Evolutionary conservation across 2,113 vertebrate species (phyloP).

Genomic region (Microcebus murinus): DNA sequence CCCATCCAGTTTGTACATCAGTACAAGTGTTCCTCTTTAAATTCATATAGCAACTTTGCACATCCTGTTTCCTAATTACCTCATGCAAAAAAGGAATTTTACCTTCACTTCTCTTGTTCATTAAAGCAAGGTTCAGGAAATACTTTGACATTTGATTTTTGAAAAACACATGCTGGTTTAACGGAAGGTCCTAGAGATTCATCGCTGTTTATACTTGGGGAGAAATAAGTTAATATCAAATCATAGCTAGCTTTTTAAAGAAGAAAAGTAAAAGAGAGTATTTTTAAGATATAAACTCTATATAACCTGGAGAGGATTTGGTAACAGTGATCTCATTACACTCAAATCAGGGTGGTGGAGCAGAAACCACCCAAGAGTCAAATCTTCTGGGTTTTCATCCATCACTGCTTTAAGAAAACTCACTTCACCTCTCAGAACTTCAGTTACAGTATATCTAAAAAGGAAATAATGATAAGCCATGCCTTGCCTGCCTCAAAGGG

Average conservation of each 20-base stretch:
- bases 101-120: conserved; percentile 78
- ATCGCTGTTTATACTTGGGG: conserved; percentile 1
- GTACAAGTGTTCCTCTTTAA: conserved; percentile 73
- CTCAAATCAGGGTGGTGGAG: neutral
- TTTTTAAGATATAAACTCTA: conserved; percentile 9
- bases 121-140: conserved; percentile 73
- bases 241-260: neutral
- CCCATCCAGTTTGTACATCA: conserved; percentile 60
- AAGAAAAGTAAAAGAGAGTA: neutral
- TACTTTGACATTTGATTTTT: conserved; percentile 62
- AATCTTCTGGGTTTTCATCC: neutral
- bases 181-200: conserved; percentile 50
- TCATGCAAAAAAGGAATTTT: conserved; percentile 54
- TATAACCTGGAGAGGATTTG: neutral
- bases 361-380: neutral
- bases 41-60: conserved; percentile 77
- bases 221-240: neutral
- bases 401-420: neutral
- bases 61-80: conserved; percentile 84
- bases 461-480: neutral
- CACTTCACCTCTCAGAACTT: neutral
- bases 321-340: neutral
- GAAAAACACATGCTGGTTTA: conserved; percentile 47
- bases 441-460: neutral
- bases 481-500: neutral